Evolutionary conservation across 2,888 invertebrate genomes (phyloP), one percentile per base, ranked within the genome.

Genomic region (Therioaphis trifolii): DNA sequence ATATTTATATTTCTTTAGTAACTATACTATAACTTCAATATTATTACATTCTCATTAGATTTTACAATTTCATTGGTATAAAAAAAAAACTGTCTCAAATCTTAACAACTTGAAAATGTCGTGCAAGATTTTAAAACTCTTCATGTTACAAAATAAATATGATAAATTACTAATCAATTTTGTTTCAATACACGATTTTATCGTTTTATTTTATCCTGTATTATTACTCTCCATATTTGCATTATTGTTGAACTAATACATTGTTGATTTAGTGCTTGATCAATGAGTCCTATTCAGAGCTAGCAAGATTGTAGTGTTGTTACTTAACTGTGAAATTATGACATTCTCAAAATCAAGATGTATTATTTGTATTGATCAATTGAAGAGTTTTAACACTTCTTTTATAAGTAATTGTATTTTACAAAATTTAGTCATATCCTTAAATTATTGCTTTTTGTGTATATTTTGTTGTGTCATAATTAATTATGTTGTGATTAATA

Each of bases 71-170:
- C 12, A 12, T 12, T 21, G 21, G 58, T 58, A 24, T 21, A 58
- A 1, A 58, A 58, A 35, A 35, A 35, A 35, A 35, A 35, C 3
- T 35, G 9, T 21, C 12, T 27, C 43, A 7, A 35, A 35, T 63
- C 46, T 76, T 46, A 61, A 76, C 76, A n/a, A 27, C 27, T 58
- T n/a, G 40, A 75, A n/a, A n/a, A 61, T 61, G 15, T 75, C 61
- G 75, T 75, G 75, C 27, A 75, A 61, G 43, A 76, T 46, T 63
- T 58, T 46, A 46, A 61, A 76, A 77, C 77, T 68, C 49, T 35
- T 66, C 35, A 78, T 21, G 18, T 35, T 35, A 52, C 52, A 68
- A 52, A 78, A 78, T 78, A 68, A 77, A 78, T 66, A 40, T 40
- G 66, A 40, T 68, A 68, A 46, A 75, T 40, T n/a, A 29, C 5